Base-by-base conservation (phyloP, 2,113 vertebrate genomes). In the Brienomyrus brachyistius region DNA sequence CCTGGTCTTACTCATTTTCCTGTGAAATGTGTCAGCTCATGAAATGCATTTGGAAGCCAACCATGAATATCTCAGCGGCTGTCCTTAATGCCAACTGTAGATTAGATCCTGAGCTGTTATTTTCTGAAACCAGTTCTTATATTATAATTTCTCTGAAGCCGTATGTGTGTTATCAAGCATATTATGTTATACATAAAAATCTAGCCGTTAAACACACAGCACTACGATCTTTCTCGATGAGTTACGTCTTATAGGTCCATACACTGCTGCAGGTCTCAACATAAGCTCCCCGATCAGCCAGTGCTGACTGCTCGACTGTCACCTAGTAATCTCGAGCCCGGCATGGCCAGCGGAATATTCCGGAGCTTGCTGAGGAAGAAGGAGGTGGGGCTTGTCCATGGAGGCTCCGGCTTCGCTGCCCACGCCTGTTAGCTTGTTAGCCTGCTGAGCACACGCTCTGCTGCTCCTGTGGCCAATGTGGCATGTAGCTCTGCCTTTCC, bases 391-490 rank as follows among this genome's bases (percentile, higher is more conserved):
- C 13, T 80, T 40, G 74, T 43, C 35, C 31, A 43, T 80, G 74
- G 74, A 35, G 35, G 31, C 74, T 80, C 74, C 35, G 15, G 35
- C 31, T 17, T 43, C 0, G 1, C 74, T 43, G 31, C 35, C 74
- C 35, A 10, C 74, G 15, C 45, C 4, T 31, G 10, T 86, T 13
- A 48, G 9, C 52, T 1, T 23, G 27, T 23, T 50, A 86, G 85
- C 90, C 92, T 92, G 90, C 94, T 93, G 94, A 90, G 92, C 91
- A 90, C 93, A 23, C 88, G 35, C 66, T 88, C 19, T 27, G 4
- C 51, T 89, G 90, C 91, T 88, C 94, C 89, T 90, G 92, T 91
- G 52, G 90, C 91, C 93, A 93, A 94, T 89, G 90, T 94, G 92
- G 93, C 95, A 93, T 93, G 87, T 88, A 86, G 62, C 91, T 88